Evolutionary conservation across 2,113 vertebrate species (phyloP).

Genomic region (Phyllostomus hastatus): DNA sequence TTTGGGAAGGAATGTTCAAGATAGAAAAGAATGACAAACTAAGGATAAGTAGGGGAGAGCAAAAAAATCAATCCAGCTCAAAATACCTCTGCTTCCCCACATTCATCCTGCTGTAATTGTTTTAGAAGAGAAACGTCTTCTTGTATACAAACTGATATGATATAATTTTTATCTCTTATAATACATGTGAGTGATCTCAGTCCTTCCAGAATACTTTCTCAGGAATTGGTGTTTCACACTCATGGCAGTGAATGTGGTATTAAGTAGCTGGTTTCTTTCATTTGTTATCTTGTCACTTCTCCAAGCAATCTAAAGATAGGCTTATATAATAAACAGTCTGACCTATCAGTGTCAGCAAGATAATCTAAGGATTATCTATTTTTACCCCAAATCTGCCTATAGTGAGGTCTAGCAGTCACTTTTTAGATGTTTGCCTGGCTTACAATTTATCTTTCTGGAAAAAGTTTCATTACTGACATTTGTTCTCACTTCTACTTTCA

Average conservation of each 20-base stretch:
- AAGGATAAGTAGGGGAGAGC: neutral
- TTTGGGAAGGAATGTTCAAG: constrained; percentile 2
- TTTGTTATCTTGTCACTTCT: neutral
- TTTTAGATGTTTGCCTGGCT: neutral
- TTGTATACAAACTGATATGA: neutral
- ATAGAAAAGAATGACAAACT: constrained; percentile 8
- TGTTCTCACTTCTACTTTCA: neutral
- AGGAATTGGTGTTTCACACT: neutral
- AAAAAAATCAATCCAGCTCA: neutral
- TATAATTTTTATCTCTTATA: neutral
- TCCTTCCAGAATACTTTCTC: neutral
- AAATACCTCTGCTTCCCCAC: neutral
- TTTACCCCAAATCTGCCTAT: neutral
- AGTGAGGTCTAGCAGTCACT: neutral
- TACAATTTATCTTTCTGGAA: neutral
- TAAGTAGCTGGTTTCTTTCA: neutral
- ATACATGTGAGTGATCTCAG: neutral
- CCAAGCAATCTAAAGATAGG: neutral
- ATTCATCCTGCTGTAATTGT: neutral
- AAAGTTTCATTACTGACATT: neutral
- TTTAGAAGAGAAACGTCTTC: neutral
- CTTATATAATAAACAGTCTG: neutral
- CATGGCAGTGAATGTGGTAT: neutral
- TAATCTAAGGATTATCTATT: neutral
- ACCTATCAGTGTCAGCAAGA: neutral